Conservation (phyloP, 1,140 invertebrate species). For the Globodera rostochiensis region DNA sequence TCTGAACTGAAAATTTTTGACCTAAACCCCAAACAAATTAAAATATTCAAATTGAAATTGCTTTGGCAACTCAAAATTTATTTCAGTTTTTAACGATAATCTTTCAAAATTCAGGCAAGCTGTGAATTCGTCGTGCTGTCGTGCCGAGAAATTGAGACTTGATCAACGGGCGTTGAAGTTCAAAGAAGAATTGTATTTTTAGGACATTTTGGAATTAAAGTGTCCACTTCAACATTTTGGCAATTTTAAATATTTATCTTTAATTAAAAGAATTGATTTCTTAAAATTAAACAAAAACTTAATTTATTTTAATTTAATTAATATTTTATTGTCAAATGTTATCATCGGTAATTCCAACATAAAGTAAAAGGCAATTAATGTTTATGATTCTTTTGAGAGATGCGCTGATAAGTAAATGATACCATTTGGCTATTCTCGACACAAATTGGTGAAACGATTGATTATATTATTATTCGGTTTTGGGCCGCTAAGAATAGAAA, state of each 20-base stretch:
- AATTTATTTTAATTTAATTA: no score
- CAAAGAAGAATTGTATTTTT: neutral
- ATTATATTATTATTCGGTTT: no score
- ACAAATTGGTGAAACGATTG: no score
- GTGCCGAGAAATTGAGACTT: neutral
- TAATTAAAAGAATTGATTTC: neutral
- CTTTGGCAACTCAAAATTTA: neutral
- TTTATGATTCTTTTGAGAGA: no score
- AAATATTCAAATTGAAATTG: neutral
- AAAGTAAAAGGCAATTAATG: no score
- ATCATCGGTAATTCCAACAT: no score
- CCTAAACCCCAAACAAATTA: neutral
- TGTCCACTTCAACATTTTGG: neutral
- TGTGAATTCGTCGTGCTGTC: slow-evolving; percentile 9
- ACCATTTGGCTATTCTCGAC: no score
- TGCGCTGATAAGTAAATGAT: no score
- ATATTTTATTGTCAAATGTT: no score
- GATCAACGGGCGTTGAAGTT: neutral
- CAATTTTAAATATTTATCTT: neutral
- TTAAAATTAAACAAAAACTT: no score
- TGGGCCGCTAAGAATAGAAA: no score
- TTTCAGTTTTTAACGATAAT: neutral
- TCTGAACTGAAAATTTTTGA: no score
- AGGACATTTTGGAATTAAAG: neutral
- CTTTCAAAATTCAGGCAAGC: slow-evolving; percentile 1